phyloP scores from a whole-genome alignment of 2,113 vertebrate species.

The Pungitius pungitius region DNA sequence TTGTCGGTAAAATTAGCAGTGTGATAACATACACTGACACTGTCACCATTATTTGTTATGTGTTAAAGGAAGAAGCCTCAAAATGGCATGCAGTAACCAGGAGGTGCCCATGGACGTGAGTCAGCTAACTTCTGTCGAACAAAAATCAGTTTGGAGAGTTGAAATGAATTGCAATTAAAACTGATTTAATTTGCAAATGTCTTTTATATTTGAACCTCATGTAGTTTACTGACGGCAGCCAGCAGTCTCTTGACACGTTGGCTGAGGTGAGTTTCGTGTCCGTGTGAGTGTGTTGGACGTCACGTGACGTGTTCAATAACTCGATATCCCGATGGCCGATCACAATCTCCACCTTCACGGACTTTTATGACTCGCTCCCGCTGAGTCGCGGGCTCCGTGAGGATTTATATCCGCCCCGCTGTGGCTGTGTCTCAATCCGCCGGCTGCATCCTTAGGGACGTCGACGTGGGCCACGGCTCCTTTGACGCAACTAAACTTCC shows the following conservation, averaged over 20 bases:
- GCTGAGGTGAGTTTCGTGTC: not conserved
- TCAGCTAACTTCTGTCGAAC: not conserved
- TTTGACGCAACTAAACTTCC: too few species aligned
- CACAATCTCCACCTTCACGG: too few species aligned
- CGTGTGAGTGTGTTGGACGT: not conserved
- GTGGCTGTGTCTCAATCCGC: too few species aligned
- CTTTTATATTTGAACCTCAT: not conserved
- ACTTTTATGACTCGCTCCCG: too few species aligned
- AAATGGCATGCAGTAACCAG: accelerated
- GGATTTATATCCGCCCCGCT: too few species aligned
- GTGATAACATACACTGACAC: accelerated
- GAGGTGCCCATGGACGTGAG: slow-evolving; percentile 30
- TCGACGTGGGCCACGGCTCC: too few species aligned
- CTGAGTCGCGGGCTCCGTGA: too few species aligned
- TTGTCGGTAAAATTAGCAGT: not conserved
- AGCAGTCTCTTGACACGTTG: accelerated
- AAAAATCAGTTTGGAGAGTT: not conserved
- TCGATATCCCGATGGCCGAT: too few species aligned
- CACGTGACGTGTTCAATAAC: not conserved
- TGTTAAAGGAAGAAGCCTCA: slow-evolving; percentile 5
- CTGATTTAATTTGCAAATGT: not conserved
- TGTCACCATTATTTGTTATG: not conserved
- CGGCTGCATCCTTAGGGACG: too few species aligned
- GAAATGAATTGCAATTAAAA: too few species aligned
- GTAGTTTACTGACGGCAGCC: accelerated